phyloP scores from a whole-genome alignment of 2,113 vertebrate species.

The Pipa parva region DNA sequence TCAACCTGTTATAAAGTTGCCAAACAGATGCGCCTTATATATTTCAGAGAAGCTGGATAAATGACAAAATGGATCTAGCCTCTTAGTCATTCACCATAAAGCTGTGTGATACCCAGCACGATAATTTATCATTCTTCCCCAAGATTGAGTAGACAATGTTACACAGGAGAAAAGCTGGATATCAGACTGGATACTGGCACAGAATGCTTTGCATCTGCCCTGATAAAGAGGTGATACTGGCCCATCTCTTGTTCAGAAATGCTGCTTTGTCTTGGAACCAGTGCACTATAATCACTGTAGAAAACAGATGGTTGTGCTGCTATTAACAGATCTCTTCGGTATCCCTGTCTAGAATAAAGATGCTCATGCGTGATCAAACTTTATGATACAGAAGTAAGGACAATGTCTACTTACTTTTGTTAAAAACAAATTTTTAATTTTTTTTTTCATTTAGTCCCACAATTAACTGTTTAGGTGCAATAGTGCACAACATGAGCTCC shows the following conservation, averaged over 20 bases:
- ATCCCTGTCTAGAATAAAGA: constrained; percentile 24
- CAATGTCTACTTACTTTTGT: no score
- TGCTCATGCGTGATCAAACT: constrained; percentile 29
- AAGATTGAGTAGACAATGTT: not conserved
- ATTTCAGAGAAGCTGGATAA: constrained; percentile 18
- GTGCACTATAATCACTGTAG: constrained; percentile 25
- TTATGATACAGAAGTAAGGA: constrained; percentile 1
- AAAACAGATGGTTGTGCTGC: constrained; percentile 34
- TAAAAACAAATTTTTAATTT: no score
- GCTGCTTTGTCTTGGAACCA: constrained; percentile 22
- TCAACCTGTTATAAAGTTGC: constrained; percentile 2
- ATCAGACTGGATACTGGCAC: constrained; percentile 2
- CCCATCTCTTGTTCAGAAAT: constrained; percentile 7
- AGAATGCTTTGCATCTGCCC: constrained; percentile 21
- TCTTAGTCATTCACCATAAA: constrained; percentile 15
- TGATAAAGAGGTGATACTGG: constrained; percentile 13
- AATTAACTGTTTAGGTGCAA: no score
- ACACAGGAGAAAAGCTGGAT: not conserved
- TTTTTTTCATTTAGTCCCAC: no score
- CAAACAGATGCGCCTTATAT: constrained; percentile 10
- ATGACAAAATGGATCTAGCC: constrained; percentile 15
- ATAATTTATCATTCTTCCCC: constrained; percentile 33
- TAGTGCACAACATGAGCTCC: no score
- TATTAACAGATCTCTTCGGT: constrained; percentile 33
- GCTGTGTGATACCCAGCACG: not conserved